Base-by-base conservation (phyloP, 2,797 vertebrate genomes). In the Gallinago solitaria region DNA sequence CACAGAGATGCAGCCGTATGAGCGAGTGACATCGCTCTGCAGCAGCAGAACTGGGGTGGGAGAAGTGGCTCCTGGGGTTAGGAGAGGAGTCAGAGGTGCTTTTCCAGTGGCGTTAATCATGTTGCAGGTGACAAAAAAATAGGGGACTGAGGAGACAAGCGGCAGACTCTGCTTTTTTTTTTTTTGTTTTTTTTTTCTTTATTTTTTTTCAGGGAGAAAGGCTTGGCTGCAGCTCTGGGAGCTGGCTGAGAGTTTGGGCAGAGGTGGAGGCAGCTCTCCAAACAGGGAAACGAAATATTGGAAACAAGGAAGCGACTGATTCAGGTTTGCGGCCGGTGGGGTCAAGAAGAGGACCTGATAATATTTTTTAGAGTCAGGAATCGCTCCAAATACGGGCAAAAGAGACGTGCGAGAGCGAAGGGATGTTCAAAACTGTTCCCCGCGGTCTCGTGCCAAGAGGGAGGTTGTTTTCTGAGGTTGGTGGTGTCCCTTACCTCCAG, bases 121-220 rank as follows among this genome's bases (percentile, higher is more conserved):
- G 0, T 14, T 17, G 0, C 24, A 11, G 60, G 16, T 8, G 41
- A 20, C 30, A 41, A 41, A 19, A 20, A 19, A 18, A 2, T 1
- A 23, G 47, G 17, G 54, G 41, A 41, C 41, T 16, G 41, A 41
- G 41, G 41, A 41, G 37, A 39, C 20, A n/a, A 85, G 65, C 39
- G n/a, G 45, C 37, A 27, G n/a, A 4, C 14, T 50, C 64, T 25
- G 48, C 39, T 50, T 14, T 8, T 17, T 17, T 5, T 7, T 28
- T 61, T 39, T 17, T 17, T 5, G 6, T 28, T 61, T 39, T 53
- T 13, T 8, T 17, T 15, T 5, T 9, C 37, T 60, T 39, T 6
- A 25, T 4, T 19, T 39, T 39, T 12, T 10, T 17, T 37, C 37
- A 35, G 57, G 39, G 16, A 73, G 18, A 12, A 30, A 1, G 41